Evolutionary conservation across 2,113 vertebrate genomes (phyloP), one percentile per base, ranked within the genome.

Genomic region (Mustela lutreola): DNA sequence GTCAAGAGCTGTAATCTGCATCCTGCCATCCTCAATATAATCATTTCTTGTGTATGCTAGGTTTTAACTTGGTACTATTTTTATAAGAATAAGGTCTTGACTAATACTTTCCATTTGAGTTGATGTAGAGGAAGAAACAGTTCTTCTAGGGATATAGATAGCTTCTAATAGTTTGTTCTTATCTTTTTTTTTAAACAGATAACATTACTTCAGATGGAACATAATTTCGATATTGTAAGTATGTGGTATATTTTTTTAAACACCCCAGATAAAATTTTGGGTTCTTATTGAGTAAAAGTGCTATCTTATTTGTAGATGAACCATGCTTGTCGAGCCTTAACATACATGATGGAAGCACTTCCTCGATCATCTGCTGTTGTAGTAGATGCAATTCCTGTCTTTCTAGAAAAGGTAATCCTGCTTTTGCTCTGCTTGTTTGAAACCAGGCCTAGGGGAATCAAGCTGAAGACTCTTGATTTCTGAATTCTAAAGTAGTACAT

Each of bases 141-240:
- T 80, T 89, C 31, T n/a, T 87, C 11, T 45, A 56, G 60, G 33
- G 89, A 18, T 60, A 18, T 48, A 78, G 7, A 14, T 73, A 58
- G 1, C 26, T 95, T 96, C 42, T 80, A 91, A 84, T 90, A 83
- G 50, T 97, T 85, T 78, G 45, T 89, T 90, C 22, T 73, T 89
- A 63, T 95, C 95, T 90, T 97, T 56, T 95, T 15, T 67, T 70
- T 95, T 98, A 92, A 98, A 97, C 97, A 99, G 99, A 99, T 99
- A 99, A 99, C 99, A 28, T 98, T 99, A 98, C 99, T 99, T 97
- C 99, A 99, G 98, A 99, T 99, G 99, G 99, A 99, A 97, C 99
- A 99, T 99, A 99, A 99, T 98, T 99, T 99, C 97, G 99, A 99
- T 98, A 99, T 99, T 99, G 99, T 99, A 99, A 99, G 99, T 99